These are phyloP conservation scores for Carcharodon carcharias DNA, from an alignment of 2,797 vertebrate species.

Conservation along the genomic window DNA sequence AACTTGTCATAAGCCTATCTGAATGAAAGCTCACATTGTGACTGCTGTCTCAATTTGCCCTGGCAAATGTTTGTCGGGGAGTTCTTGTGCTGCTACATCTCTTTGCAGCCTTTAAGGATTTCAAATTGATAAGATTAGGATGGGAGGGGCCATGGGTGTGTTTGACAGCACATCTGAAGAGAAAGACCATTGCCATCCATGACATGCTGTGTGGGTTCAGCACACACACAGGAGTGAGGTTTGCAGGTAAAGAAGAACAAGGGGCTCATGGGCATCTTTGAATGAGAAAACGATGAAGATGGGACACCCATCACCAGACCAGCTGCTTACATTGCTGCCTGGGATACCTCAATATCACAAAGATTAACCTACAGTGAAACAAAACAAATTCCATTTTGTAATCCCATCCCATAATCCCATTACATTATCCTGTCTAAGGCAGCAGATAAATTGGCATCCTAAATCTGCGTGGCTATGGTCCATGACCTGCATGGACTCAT, in stretches of 20 bases:
- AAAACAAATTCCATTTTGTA: too few species aligned
- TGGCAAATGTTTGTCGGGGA: background rate
- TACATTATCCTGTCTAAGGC: too few species aligned
- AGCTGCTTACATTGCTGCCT: background rate
- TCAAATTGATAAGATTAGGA: background rate
- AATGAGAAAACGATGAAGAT: background rate
- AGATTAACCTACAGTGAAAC: background rate
- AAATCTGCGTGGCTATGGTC: too few species aligned
- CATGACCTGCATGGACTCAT: background rate
- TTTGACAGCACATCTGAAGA: background rate
- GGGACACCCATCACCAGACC: background rate
- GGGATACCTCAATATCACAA: background rate
- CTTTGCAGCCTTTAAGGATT: background rate
- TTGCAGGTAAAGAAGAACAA: background rate
- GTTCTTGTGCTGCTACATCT: background rate
- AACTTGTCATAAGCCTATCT: background rate
- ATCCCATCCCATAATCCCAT: too few species aligned
- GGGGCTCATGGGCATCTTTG: background rate
- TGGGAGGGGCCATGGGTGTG: background rate
- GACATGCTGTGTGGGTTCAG: background rate
- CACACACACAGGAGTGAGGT: background rate
- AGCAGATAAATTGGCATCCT: background rate
- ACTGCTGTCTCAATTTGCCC: background rate
- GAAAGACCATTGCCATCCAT: background rate
- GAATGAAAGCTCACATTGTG: background rate